These are phyloP conservation scores for Mactromeris polynyma DNA, from an alignment of 2,888 invertebrate species.

Conservation along the genomic window DNA sequence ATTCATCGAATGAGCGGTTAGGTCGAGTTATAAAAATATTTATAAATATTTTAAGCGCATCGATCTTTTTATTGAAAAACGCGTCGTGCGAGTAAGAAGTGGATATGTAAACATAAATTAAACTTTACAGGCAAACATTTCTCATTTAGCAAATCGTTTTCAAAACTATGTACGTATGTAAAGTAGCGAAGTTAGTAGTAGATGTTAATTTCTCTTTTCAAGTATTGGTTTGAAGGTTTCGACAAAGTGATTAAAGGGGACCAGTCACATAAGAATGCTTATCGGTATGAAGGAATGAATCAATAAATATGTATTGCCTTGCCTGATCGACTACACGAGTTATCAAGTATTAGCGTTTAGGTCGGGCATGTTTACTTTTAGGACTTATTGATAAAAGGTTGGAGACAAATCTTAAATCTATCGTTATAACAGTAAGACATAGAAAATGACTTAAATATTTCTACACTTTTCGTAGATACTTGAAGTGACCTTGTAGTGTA, in stretches of 20 bases:
- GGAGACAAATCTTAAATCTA: constrained; percentile 23
- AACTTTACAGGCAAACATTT: background rate
- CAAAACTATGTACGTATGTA: background rate
- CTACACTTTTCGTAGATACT: background rate
- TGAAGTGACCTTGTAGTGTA: background rate
- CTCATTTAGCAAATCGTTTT: background rate
- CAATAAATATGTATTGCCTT: constrained; percentile 2
- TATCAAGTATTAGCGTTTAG: constrained; percentile 14
- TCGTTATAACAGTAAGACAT: background rate
- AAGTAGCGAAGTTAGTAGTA: background rate
- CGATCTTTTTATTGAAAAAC: constrained; percentile 13
- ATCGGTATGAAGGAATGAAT: background rate
- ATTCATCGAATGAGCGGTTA: background rate
- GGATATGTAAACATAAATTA: background rate
- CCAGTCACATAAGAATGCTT: background rate
- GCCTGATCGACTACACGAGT: background rate
- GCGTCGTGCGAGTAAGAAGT: background rate
- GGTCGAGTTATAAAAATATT: background rate
- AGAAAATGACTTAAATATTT: constrained; percentile 14
- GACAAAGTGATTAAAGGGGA: background rate
- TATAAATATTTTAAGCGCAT: background rate
- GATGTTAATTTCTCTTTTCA: background rate
- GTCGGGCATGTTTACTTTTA: constrained; percentile 41
- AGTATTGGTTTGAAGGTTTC: background rate
- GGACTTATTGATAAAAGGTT: constrained; percentile 45